Evolutionary conservation across 2,797 vertebrate genomes (phyloP).

Genomic region (Fistularia commersonii): DNA sequence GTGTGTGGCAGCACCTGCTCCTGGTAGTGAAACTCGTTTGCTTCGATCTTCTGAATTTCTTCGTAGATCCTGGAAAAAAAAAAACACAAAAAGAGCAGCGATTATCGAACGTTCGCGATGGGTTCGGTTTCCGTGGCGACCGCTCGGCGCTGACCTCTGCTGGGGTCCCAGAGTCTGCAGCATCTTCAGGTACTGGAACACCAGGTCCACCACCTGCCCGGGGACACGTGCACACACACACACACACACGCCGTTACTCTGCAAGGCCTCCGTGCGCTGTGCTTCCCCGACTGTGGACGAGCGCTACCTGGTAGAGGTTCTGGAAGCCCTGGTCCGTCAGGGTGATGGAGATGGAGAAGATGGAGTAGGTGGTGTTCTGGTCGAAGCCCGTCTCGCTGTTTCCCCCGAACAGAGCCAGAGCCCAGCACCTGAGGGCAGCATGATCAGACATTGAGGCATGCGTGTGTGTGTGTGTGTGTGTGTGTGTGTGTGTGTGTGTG

Average conservation of each 20-base stretch:
- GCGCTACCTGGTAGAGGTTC: conserved; percentile 91
- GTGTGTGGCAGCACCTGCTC: conserved; percentile 82
- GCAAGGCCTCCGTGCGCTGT: too few relatives aligned
- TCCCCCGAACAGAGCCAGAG: conserved; percentile 90
- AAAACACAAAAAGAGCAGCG: too few relatives aligned
- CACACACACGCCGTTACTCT: background rate
- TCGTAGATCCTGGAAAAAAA: conserved; percentile 84
- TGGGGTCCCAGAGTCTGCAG: conserved; percentile 88
- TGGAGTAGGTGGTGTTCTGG: conserved; percentile 93
- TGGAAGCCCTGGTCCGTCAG: conserved; percentile 90
- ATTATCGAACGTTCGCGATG: too few relatives aligned
- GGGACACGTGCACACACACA: background rate
- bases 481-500: too few relatives aligned
- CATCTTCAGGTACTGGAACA: conserved; percentile 98
- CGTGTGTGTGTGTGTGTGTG: too few relatives aligned
- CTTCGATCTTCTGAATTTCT: conserved; percentile 95
- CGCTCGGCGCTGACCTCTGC: conserved; percentile 89
- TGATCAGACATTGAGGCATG: background rate
- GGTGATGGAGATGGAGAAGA: conserved; percentile 93
- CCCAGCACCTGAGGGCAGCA: conserved; percentile 83
- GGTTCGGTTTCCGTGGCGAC: too few relatives aligned
- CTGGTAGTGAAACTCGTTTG: conserved; percentile 93
- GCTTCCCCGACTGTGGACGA: too few relatives aligned
- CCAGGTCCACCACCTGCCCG: conserved; percentile 85
- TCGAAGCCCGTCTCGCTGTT: conserved; percentile 94